Conservation (phyloP, 2,888 invertebrate genomes). For the Petrolisthes cinctipes region DNA sequence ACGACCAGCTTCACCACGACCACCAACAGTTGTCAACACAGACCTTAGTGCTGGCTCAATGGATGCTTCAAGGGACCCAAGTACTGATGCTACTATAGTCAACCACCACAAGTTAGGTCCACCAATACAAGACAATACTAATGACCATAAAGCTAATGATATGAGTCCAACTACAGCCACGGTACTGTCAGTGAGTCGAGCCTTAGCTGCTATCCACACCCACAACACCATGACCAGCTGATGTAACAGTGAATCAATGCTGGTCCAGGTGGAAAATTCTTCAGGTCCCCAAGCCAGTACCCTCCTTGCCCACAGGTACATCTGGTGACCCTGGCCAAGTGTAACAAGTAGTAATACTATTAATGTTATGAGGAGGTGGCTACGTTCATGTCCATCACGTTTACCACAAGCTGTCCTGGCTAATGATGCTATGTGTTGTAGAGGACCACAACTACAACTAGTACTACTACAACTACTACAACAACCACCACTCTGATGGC, state of each 20-base stretch:
- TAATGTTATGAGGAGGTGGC: constrained; percentile 66
- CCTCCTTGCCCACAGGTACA: constrained; percentile 55
- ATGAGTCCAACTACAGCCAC: constrained; percentile 52
- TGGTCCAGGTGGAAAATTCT: constrained; percentile 47
- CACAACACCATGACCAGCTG: constrained; percentile 48
- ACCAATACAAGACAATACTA: constrained; percentile 31
- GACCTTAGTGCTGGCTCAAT: constrained; percentile 62
- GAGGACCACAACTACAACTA: constrained; percentile 69
- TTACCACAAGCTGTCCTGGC: constrained; percentile 84
- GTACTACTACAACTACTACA: constrained; percentile 63
- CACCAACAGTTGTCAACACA: constrained; percentile 49
- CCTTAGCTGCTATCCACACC: constrained; percentile 40
- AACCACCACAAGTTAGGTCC: constrained; percentile 55
- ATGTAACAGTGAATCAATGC: constrained; percentile 50
- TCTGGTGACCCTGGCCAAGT: constrained; percentile 50
- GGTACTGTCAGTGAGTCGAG: constrained; percentile 32
- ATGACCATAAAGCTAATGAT: constrained; percentile 54
- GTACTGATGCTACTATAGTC: constrained; percentile 39
- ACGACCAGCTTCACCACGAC: constrained; percentile 39
- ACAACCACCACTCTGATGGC: too few relatives aligned
- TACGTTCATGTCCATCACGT: constrained; percentile 73
- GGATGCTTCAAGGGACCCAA: constrained; percentile 52
- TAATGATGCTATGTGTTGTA: constrained; percentile 82
- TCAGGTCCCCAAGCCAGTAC: constrained; percentile 51
- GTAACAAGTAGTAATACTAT: constrained; percentile 41